A percentile compares a stretch with the other conserved stretches of the same genome.
Conservation (phyloP, 2,113 vertebrate genomes). For the Odocoileus virginianus region DNA sequence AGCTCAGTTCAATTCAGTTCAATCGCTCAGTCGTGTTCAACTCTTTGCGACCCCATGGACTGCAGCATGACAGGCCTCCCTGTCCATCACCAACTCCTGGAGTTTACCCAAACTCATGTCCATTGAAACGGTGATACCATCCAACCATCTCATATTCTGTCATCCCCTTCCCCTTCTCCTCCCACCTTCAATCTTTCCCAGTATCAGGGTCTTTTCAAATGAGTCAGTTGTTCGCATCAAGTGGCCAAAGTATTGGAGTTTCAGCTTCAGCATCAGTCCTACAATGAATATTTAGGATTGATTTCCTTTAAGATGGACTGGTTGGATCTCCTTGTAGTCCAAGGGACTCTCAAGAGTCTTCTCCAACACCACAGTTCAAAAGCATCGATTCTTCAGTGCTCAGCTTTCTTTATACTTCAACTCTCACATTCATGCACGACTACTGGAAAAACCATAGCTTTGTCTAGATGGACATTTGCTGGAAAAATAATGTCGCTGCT, state of each 20-base stretch:
- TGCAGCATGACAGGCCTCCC: background rate
- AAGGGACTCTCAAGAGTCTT: background rate
- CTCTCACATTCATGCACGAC: background rate
- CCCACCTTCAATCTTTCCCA: background rate
- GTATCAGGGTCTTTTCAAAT: background rate
- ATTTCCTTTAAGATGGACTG: background rate
- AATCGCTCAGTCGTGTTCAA: rapidly evolving
- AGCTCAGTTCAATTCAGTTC: background rate
- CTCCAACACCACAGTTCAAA: background rate
- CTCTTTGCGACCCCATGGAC: background rate
- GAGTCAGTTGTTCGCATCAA: background rate
- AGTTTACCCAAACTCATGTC: background rate
- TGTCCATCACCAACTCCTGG: background rate
- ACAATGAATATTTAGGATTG: background rate
- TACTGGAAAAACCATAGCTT: background rate
- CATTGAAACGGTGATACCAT: background rate
- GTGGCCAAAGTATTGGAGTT: background rate
- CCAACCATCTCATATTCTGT: background rate
- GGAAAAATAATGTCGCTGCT: background rate
- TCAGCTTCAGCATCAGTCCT: background rate
- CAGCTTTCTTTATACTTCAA: background rate
- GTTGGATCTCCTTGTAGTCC: background rate
- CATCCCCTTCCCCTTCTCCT: background rate
- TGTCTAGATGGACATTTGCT: background rate
- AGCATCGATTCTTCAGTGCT: background rate